These are phyloP conservation scores for Timema podura DNA, from an alignment of 2,888 invertebrate species.

Conservation along the genomic window DNA sequence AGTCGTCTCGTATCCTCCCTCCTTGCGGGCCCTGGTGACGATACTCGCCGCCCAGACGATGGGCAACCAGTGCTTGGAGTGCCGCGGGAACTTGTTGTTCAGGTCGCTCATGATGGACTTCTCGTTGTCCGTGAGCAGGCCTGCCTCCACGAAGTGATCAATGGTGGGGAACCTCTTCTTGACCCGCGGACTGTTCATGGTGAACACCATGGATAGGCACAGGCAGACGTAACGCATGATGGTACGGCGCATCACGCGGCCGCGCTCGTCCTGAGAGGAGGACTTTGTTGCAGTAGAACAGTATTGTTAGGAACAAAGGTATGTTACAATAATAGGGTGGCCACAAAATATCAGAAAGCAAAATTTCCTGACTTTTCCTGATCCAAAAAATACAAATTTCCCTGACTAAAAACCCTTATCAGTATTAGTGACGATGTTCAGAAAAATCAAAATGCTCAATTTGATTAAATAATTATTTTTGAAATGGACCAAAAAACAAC, in stretches of 20 bases:
- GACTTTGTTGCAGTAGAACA: no score
- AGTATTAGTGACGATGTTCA: no score
- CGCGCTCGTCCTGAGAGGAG: constrained; percentile 62
- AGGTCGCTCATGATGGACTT: constrained; percentile 71
- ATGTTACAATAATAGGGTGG: no score
- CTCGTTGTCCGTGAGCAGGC: constrained; percentile 77
- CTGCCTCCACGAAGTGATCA: constrained; percentile 79
- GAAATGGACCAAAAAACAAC: no score
- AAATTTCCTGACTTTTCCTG: no score
- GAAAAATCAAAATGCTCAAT: no score
- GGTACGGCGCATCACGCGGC: constrained; percentile 75
- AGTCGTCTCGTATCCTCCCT: constrained; percentile 84
- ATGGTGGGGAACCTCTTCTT: constrained; percentile 85
- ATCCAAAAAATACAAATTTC: no score
- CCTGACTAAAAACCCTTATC: no score
- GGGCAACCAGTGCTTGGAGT: constrained; percentile 86
- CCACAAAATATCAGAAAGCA: no score
- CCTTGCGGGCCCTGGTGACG: constrained; percentile 82
- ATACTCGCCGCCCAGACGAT: constrained; percentile 91
- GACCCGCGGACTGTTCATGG: constrained; percentile 81
- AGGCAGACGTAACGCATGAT: constrained; percentile 79
- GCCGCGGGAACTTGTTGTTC: constrained; percentile 75
- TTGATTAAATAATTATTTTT: no score
- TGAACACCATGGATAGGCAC: constrained; percentile 81
- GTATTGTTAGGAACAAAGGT: no score